Base-by-base conservation (phyloP, 2,113 vertebrate genomes). In the Galbula dea region DNA sequence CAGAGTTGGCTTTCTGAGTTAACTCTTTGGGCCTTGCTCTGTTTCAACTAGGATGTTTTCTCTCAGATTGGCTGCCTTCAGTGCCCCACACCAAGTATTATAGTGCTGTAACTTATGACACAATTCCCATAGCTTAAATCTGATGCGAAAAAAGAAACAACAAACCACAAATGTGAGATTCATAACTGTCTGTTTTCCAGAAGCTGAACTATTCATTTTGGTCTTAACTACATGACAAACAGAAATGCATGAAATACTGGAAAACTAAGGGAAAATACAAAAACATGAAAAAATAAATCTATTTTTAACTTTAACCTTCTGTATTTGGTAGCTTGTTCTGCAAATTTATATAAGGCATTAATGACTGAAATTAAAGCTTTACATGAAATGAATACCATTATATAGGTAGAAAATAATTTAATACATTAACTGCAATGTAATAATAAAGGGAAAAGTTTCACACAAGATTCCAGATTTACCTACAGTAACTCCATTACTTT, bases 401-500 rank as follows among this genome's bases (percentile, higher is more conserved):
- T 65, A 94, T 46, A 95, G 51, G 92, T 89, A 93, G 95, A 75
- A 95, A 81, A 37, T 88, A 94, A 94, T 97, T 95, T 96, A 52
- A 88, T 89, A 91, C 27, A 91, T 95, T 88, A 94, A 95, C 41
- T 37, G 27, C 57, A 59, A 59, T 94, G 15, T 65, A 91, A 69
- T 94, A 96, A 97, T 83, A 12, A 94, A 86, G 52, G 55, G 20
- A 55, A 94, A 90, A 19, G 45, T 93, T 94, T 96, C 94, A 97
- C 73, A 95, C 29, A 95, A 12, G 41, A 90, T 84, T 96, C 82
- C 46, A 30, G 94, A 93, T 96, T 92, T 95, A 94, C 57, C 45
- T 88, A 69, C 93, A 83, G 58, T 94, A 96, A 95, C 84, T 95
- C 74, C 54, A 89, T 96, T 96, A 95, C 54, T 96, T 97, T 92